These are phyloP conservation scores for Myotis yumanensis DNA, from an alignment of 2,113 vertebrate genomes.

Conservation along the genomic window DNA sequence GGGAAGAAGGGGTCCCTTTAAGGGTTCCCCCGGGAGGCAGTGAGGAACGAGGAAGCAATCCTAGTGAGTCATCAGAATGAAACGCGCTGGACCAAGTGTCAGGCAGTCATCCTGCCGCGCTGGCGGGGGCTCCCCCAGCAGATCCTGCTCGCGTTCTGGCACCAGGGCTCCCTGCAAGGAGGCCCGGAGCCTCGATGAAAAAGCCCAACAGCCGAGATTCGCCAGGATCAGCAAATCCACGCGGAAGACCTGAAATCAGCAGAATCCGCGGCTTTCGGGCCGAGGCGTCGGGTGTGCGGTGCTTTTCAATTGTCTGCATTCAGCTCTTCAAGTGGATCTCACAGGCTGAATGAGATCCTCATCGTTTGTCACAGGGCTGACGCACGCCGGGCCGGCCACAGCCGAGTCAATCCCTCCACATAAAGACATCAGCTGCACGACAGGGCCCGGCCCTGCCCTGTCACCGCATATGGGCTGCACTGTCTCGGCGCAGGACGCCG, in stretches of 20 bases:
- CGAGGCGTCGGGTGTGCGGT: background rate
- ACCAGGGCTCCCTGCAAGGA: background rate
- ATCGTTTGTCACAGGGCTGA: background rate
- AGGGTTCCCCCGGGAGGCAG: background rate
- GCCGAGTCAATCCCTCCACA: background rate
- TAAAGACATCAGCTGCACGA: background rate
- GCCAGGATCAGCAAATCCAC: conserved; percentile 64
- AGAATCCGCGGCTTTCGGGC: conserved; percentile 2
- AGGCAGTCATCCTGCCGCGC: background rate
- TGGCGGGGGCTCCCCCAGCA: background rate
- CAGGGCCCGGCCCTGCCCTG: background rate
- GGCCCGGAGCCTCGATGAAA: conserved; percentile 4
- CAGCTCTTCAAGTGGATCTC: background rate
- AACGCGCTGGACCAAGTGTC: rapidly evolving
- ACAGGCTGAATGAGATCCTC: conserved; percentile 30
- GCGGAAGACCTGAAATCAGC: conserved; percentile 60
- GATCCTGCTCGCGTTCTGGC: background rate
- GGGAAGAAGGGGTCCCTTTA: background rate
- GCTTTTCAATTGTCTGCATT: background rate
- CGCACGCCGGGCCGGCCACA: rapidly evolving
- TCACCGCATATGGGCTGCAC: rapidly evolving
- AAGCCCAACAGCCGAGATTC: conserved; percentile 14
- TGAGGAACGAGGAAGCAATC: background rate
- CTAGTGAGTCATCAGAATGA: background rate
- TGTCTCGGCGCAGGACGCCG: background rate